phyloP scores from a whole-genome alignment of 1,140 invertebrate species.

The Caenorhabditis brenneri region DNA sequence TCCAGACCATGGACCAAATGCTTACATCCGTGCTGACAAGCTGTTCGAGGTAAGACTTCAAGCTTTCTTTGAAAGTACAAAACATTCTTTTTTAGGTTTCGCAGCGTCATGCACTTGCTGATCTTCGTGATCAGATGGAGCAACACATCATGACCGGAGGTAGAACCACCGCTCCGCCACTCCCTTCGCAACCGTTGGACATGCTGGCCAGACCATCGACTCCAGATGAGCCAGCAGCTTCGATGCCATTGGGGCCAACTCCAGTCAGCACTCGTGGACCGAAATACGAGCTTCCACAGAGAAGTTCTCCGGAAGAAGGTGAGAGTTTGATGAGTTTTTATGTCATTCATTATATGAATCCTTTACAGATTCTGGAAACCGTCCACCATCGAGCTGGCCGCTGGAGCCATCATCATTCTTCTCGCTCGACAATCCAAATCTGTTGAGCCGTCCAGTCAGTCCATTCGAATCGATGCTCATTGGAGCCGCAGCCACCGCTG shows the following conservation, averaged over 20 bases:
- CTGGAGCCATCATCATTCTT: constrained; percentile 26
- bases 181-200: not conserved
- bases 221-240: not conserved
- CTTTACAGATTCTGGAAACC: not conserved
- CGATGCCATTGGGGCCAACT: not conserved
- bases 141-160: constrained; percentile 16
- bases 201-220: not conserved
- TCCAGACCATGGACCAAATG: constrained; percentile 51
- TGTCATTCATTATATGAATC: not conserved
- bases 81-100: not conserved
- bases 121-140: constrained; percentile 32
- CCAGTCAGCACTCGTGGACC: constrained; percentile 13
- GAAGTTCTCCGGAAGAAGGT: not conserved
- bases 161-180: not conserved
- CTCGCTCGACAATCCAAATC: not conserved
- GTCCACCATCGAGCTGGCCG: not conserved
- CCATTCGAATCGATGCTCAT: constrained; percentile 23
- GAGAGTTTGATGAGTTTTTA: not conserved
- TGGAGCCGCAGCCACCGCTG: not conserved
- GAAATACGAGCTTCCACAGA: not conserved
- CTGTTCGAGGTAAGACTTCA: not conserved
- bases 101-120: not conserved
- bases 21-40: constrained; percentile 38
- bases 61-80: not conserved
- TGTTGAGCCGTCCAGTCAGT: not conserved